Evolutionary conservation across 2,797 vertebrate genomes (phyloP), one percentile per base, ranked within the genome.

Genomic region (Tarsius wallacei): DNA sequence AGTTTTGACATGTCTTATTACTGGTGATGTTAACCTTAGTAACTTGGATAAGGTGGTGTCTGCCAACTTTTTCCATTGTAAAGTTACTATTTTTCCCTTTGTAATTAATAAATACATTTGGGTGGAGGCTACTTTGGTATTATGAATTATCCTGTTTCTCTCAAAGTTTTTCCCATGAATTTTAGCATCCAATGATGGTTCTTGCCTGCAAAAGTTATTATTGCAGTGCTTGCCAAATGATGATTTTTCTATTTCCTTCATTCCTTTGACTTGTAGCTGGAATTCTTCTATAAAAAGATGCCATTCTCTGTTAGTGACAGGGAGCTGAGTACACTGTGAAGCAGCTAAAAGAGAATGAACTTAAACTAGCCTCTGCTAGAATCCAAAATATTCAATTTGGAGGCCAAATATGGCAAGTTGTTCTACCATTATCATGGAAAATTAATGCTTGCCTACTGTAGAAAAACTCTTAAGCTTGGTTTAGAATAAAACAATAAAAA

Each of bases 211-310:
- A 81, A 21, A 2, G 6, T 74, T 71, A 61, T 68, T 82, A 90
- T 26, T 22, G 1, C 16, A 87, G 47, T 33, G 82, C 77, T 93
- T 90, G 57, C 63, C 59, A 80, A 68, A 31, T 15, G 68, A 31
- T 86, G 53, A 55, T 49, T 83, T 42, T 97, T 94, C 71, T 76
- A n/a, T 76, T 83, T 95, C 17, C 47, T 24, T 70, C 59, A 57
- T 36, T 87, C 73, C 49, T 91, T 94, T 59, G 64, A 85, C 33
- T 57, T 90, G 64, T 76, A 71, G 53, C 19, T 78, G 36, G 26
- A 83, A 93, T 81, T 91, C 73, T 86, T 63, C 66, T 85, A 21
- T 73, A 80, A 63, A 93, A 94, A 68, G 51, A 59, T 28, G 13
- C 26, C 13, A 64, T 63, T 87, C 21, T 89, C 63, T 61, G 73